These are phyloP conservation scores for Argopecten irradians DNA, from an alignment of 1,140 invertebrate genomes.

Conservation along the genomic window DNA sequence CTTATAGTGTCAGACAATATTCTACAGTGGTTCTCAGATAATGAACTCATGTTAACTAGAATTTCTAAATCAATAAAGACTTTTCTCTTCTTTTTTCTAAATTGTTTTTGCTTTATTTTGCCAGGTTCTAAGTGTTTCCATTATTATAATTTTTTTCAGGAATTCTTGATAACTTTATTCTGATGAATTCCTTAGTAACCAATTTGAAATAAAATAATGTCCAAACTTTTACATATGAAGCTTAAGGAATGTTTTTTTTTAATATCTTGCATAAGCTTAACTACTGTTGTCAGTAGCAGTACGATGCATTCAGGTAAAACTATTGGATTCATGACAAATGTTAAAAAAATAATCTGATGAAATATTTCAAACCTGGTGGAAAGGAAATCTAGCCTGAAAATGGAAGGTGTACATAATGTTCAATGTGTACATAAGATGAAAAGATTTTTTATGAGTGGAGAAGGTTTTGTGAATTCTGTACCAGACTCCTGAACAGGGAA, in stretches of 20 bases:
- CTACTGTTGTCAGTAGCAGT: not conserved
- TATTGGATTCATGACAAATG: not conserved
- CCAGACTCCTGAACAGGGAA: not conserved
- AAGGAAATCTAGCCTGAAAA: conserved; percentile 28
- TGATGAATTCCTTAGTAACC: no score
- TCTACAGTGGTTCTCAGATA: no score
- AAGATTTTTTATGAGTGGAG: not conserved
- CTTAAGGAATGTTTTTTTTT: not conserved
- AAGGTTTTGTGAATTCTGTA: not conserved
- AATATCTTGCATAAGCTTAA: not conserved
- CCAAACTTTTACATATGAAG: no score
- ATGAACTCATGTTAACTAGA: no score
- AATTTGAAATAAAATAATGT: no score
- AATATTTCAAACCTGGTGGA: conserved; percentile 37
- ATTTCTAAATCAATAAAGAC: no score
- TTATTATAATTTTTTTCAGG: no score
- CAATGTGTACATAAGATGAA: conserved; percentile 10
- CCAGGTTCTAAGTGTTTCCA: no score
- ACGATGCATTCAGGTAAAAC: not conserved
- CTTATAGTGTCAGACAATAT: not conserved
- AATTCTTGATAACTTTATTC: no score
- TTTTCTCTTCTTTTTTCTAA: no score
- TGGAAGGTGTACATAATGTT: not conserved
- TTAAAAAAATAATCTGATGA: not conserved
- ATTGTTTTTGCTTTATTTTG: no score